Percentiles rank a stretch among this genome's conserved stretches.
These are phyloP conservation scores for Accipiter cooperii DNA, from an alignment of 2,113 vertebrate species.

Conservation along the genomic window DNA sequence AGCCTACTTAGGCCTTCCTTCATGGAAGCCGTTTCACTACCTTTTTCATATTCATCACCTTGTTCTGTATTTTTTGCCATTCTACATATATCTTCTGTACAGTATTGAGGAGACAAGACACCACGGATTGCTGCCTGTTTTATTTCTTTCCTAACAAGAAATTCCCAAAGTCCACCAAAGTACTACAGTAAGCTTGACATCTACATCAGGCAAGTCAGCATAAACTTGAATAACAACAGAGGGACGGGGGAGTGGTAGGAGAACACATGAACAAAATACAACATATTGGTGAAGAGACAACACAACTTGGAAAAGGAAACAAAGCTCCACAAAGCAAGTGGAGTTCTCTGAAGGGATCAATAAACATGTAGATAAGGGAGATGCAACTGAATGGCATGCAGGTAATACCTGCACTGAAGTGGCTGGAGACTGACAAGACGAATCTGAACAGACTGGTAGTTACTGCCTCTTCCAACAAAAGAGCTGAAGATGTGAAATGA, in stretches of 20 bases:
- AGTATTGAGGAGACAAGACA: background rate
- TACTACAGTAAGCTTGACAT: background rate
- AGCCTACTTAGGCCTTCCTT: background rate
- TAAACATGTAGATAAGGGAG: background rate
- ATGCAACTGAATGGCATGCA: background rate
- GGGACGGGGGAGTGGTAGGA: background rate
- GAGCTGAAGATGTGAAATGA: background rate
- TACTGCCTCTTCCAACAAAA: background rate
- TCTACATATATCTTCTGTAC: background rate
- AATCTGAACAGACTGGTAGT: background rate
- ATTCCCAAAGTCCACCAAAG: background rate
- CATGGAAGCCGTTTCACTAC: background rate
- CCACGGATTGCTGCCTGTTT: background rate
- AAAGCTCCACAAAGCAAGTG: background rate
- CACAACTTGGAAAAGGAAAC: background rate
- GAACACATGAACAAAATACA: background rate
- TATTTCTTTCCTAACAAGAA: background rate
- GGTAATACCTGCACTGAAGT: background rate
- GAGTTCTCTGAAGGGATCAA: background rate
- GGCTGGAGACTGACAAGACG: background rate
- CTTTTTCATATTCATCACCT: background rate
- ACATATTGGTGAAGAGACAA: background rate
- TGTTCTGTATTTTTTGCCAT: background rate
- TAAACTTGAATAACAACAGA: background rate
- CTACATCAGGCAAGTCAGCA: background rate